These are phyloP conservation scores for Acromyrmex heyeri DNA, from an alignment of 1,140 invertebrate genomes.

Conservation along the genomic window DNA sequence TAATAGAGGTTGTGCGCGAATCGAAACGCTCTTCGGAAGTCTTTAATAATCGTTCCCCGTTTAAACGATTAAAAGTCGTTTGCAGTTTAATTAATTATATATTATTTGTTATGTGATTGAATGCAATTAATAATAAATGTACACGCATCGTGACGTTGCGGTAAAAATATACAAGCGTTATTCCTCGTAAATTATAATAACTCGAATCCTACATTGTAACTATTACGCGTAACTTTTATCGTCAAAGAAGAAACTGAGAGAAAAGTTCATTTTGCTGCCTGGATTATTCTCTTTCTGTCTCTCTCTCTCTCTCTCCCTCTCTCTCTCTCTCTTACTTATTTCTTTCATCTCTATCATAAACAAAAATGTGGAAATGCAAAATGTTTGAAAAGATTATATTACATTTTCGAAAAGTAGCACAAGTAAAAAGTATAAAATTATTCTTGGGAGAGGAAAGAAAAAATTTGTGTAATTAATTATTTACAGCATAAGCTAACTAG, in stretches of 20 bases:
- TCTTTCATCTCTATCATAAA: no score
- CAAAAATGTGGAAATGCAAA: neutral
- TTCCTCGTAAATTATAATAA: neutral
- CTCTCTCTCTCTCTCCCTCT: neutral
- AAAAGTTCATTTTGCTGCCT: neutral
- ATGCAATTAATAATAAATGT: conserved; percentile 16
- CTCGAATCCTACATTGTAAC: neutral
- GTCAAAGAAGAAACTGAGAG: neutral
- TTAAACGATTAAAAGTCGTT: conserved; percentile 28
- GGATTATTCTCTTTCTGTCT: neutral
- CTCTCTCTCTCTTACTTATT: neutral
- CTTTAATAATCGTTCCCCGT: conserved; percentile 56
- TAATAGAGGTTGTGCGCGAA: conserved; percentile 1
- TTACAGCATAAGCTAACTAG: no score
- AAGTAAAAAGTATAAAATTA: no score
- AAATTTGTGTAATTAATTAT: no score
- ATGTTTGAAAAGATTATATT: no score
- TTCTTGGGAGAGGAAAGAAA: no score
- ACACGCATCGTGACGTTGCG: neutral
- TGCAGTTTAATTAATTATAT: conserved; percentile 11
- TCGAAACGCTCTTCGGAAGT: conserved; percentile 20
- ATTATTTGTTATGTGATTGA: conserved; percentile 8
- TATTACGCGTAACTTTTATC: neutral
- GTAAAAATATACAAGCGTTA: neutral
- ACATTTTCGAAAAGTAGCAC: no score